Base-by-base conservation (phyloP, 30 jellyfish, hydroid and myxozoan genomes). In the Turritopsis dohrnii region DNA sequence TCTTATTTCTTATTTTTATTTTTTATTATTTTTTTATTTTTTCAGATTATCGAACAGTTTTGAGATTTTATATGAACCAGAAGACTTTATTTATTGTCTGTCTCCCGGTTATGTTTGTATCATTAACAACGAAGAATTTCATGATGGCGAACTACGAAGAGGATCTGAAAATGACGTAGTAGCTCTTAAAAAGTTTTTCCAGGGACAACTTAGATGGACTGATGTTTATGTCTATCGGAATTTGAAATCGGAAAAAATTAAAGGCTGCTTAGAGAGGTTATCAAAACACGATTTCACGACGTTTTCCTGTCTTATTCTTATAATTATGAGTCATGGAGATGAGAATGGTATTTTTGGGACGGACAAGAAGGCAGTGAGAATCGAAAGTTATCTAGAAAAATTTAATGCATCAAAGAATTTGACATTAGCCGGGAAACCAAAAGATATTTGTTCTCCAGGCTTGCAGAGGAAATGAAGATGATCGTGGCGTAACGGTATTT, bases 401-500 rank as follows among this genome's bases (percentile, higher is more conserved):
- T 90, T 90, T 54, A 85, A 89, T 0, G 92, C 87, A 18, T 85
- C 86, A 26, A 85, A 79, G 21, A 81, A 90, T 66, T 90, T 84
- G 13, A 52, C 91, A 4, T 53, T 90, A 53, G 80, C 23, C 5
- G 84, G 75, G 41, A 90, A 85, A 80, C 97, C 97, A 7, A 90
- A n/a, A 90, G 23, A 53, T 82, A 8, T 90, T 90, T 31, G 66
- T 90, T 25, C 52, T 90, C 8, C 97, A 90, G 65, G 97, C 97
- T 20, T 90, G 97, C 66, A 90, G 97, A 66, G 97, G 97, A 21
- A 91, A 74, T 19, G 31, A 25, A 53, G 92, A 82, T 65, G 97
- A 90, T 66, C 53, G 23, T 18, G 95, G 77, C 31, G 9, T n/a
- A 8, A 19, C 0, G 31, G 31, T 69, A 19, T 41, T 5, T 41